Percentiles rank a stretch among this genome's conserved stretches.
Conservation (phyloP, 2,113 vertebrate genomes). For the Spilogale gracilis region DNA sequence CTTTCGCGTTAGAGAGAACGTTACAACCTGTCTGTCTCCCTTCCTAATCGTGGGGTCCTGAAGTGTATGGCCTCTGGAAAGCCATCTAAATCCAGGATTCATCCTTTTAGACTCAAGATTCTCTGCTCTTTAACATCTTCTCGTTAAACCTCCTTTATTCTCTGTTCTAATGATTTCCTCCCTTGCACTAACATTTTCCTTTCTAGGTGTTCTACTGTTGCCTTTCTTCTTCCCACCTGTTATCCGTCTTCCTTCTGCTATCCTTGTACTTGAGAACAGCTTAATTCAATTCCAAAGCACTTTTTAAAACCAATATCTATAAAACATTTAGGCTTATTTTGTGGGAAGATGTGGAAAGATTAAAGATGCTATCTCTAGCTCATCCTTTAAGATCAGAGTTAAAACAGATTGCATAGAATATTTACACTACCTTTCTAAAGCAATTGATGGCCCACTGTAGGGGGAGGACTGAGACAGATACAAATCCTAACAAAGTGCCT, state of each 20-base stretch:
- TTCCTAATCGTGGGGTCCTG: not conserved
- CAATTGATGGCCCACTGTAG: not conserved
- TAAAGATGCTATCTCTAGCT: not conserved
- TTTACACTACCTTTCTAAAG: constrained; percentile 8
- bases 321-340: not conserved
- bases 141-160: not conserved
- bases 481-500: not conserved
- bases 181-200: not conserved
- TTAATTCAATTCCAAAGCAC: constrained; percentile 14
- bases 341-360: not conserved
- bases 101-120: not conserved
- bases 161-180: not conserved
- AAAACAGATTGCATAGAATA: not conserved
- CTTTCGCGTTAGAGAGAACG: not conserved
- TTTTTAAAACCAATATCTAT: not conserved
- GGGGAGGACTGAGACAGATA: not conserved
- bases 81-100: not conserved
- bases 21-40: not conserved
- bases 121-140: not conserved
- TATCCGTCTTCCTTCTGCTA: not conserved
- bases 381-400: not conserved
- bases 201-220: not conserved
- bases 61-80: not conserved
- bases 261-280: not conserved
- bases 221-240: not conserved